A percentile compares a stretch with the other conserved stretches of the same genome.
These are phyloP conservation scores for Trissoscelio sp. DNA, from an alignment of 2,888 invertebrate genomes.

Conservation along the genomic window DNA sequence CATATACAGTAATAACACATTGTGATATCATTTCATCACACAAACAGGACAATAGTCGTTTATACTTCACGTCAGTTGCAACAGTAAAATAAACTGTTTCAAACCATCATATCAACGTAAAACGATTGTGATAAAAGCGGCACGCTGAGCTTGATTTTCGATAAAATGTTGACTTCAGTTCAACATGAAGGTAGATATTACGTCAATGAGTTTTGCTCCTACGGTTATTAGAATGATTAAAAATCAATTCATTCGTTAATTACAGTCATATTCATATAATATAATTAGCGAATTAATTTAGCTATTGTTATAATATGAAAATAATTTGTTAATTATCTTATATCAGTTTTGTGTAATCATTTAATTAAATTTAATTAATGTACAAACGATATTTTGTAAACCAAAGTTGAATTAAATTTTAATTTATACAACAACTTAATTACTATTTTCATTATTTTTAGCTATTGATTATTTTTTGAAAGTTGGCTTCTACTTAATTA, in stretches of 20 bases:
- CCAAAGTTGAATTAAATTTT: too few relatives aligned
- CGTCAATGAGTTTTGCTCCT: constrained; percentile 11
- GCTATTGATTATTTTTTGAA: too few relatives aligned
- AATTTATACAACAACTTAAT: too few relatives aligned
- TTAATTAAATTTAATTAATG: too few relatives aligned
- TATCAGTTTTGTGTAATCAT: not conserved
- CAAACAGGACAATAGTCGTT: constrained; percentile 30
- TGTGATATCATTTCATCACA: constrained; percentile 30
- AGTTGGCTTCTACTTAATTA: too few relatives aligned
- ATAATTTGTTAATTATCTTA: not conserved
- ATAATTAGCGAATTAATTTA: not conserved
- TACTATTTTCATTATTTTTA: too few relatives aligned
- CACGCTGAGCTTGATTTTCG: constrained; percentile 18
- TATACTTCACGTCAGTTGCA: constrained; percentile 11
- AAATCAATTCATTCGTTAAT: too few relatives aligned
- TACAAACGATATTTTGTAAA: too few relatives aligned
- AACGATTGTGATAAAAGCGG: constrained; percentile 40
- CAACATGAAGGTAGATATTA: not conserved
- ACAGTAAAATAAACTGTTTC: constrained; percentile 27
- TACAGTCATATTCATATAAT: too few relatives aligned
- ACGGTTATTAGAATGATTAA: too few relatives aligned
- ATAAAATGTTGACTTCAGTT: constrained; percentile 9
- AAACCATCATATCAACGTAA: constrained; percentile 27
- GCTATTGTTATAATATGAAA: not conserved
- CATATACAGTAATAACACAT: constrained; percentile 4